These are phyloP conservation scores for Charanyca ferruginea DNA, from an alignment of 2,888 invertebrate species.

Conservation along the genomic window DNA sequence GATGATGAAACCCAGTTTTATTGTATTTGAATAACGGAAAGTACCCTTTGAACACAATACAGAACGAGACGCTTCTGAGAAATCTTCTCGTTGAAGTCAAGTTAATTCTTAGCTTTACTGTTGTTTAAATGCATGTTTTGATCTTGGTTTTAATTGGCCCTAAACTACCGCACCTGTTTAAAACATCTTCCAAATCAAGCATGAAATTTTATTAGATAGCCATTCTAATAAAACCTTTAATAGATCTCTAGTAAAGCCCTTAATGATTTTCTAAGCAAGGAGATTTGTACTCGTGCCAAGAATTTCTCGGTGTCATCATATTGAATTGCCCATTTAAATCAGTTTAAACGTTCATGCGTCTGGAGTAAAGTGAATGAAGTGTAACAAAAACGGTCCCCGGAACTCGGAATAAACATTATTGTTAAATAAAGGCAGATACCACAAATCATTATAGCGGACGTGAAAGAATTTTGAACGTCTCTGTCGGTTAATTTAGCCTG, in stretches of 20 bases:
- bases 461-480: conserved; percentile 68
- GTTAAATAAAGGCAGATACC: conserved; percentile 63
- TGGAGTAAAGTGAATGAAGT: conserved; percentile 26
- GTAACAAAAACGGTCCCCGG: conserved; percentile 55
- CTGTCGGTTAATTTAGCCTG: conserved; percentile 29
- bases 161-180: conserved; percentile 4
- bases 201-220: conserved; percentile 24
- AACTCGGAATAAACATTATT: conserved; percentile 58
- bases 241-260: conserved; percentile 28
- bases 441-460: conserved; percentile 69
- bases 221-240: conserved; percentile 34
- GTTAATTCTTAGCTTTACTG: not conserved
- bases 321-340: conserved; percentile 50
- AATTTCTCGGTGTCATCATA: conserved; percentile 46
- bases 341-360: conserved; percentile 35
- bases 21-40: conserved; percentile 35
- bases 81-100: not conserved
- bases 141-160: conserved; percentile 4
- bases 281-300: conserved; percentile 46
- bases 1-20: conserved; percentile 49
- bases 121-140: conserved; percentile 9
- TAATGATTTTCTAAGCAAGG: conserved; percentile 45
- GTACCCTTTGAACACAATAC: conserved; percentile 10
- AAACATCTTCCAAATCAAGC: conserved; percentile 15
- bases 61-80: not conserved